Percentiles rank a stretch among this genome's conserved stretches.
Evolutionary conservation across 1,140 invertebrate genomes (phyloP).

Genomic region (Drosophila prosaltans): DNA sequence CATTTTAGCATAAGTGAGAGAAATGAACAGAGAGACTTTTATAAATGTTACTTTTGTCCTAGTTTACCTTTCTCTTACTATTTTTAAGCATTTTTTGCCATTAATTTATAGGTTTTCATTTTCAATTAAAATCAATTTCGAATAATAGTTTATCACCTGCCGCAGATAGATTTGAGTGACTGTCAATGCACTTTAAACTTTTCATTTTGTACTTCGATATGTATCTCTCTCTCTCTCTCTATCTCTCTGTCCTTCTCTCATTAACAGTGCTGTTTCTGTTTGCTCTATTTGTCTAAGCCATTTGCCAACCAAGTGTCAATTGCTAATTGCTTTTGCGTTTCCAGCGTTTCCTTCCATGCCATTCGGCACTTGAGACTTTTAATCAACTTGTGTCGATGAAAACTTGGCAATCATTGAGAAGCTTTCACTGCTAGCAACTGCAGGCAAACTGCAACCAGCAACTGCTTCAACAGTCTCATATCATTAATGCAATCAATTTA

Average conservation of each 20-base stretch:
- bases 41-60: too few relatives aligned
- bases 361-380: conserved; percentile 40
- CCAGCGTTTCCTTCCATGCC: conserved; percentile 27
- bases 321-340: conserved; percentile 55
- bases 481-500: conserved; percentile 63
- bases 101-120: too few relatives aligned
- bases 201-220: background rate
- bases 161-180: background rate
- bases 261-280: conserved; percentile 30
- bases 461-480: conserved; percentile 38
- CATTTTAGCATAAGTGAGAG: too few relatives aligned
- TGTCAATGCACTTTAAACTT: background rate
- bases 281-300: conserved; percentile 33
- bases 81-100: too few relatives aligned
- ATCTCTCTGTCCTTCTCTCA: conserved; percentile 13
- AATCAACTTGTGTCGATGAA: conserved; percentile 44
- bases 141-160: background rate
- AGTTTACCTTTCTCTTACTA: too few relatives aligned
- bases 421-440: conserved; percentile 44
- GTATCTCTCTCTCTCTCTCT: background rate
- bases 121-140: background rate
- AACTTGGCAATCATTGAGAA: conserved; percentile 37
- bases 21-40: too few relatives aligned
- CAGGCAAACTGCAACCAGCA: conserved; percentile 3
- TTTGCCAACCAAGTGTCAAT: conserved; percentile 49